These are phyloP conservation scores for Melanaphis sacchari DNA, from an alignment of 1,140 invertebrate species.

Conservation along the genomic window DNA sequence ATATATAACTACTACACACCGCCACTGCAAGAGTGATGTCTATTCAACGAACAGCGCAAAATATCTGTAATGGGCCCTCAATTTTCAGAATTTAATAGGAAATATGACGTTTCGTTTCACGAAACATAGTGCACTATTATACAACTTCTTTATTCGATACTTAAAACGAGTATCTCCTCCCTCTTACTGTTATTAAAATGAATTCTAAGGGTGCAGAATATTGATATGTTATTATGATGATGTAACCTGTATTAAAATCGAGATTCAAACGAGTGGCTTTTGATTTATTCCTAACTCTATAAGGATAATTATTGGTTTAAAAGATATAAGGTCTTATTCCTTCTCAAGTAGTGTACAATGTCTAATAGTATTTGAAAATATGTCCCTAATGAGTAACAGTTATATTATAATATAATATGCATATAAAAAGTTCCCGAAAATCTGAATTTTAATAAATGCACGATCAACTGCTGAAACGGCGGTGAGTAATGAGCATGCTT, in stretches of 20 bases:
- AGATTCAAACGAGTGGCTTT: neutral
- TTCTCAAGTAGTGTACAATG: neutral
- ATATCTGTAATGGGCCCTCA: neutral
- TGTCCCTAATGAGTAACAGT: neutral
- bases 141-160: neutral
- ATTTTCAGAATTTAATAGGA: too few relatives aligned
- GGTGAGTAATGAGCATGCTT: too few relatives aligned
- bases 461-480: too few relatives aligned
- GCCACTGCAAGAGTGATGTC: neutral
- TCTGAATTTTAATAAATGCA: neutral
- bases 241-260: neutral
- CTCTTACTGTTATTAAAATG: too few relatives aligned
- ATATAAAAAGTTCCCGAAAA: neutral
- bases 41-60: neutral
- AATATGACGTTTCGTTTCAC: too few relatives aligned
- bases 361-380: neutral
- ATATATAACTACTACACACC: neutral
- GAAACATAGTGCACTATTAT: too few relatives aligned
- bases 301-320: neutral
- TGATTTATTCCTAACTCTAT: neutral
- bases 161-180: neutral
- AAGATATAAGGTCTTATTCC: neutral
- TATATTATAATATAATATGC: too few relatives aligned
- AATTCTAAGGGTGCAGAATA: too few relatives aligned
- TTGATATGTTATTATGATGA: too few relatives aligned